Evolutionary conservation across 2,888 invertebrate genomes (phyloP).

Genomic region (Embidobia sp.): DNA sequence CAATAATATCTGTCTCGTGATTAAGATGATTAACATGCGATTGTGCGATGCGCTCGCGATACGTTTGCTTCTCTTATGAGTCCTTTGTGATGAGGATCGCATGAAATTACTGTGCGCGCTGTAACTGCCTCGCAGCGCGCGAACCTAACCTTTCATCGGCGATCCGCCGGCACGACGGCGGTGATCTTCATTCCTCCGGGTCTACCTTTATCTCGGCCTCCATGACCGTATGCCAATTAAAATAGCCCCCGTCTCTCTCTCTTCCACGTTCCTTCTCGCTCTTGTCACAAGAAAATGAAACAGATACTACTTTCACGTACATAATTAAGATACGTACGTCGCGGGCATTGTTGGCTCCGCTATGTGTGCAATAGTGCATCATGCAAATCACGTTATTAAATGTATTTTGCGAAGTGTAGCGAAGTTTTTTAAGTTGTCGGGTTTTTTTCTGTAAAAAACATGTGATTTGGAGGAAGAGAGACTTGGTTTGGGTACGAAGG

Average conservation of each 20-base stretch:
- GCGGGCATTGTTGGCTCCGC: too few relatives aligned
- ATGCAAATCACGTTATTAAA: too few relatives aligned
- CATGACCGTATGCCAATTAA: constrained; percentile 61
- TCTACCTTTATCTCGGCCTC: constrained; percentile 55
- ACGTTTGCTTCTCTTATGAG: constrained; percentile 46
- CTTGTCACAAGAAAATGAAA: constrained; percentile 42
- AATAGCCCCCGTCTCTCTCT: constrained; percentile 44
- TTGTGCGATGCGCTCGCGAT: constrained; percentile 60
- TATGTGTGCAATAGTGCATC: too few relatives aligned
- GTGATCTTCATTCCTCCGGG: constrained; percentile 51
- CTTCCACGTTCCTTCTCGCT: constrained; percentile 17
- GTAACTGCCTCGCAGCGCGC: constrained; percentile 53
- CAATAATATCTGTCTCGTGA: constrained; percentile 55
- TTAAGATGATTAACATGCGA: constrained; percentile 63
- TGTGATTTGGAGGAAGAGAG: too few relatives aligned
- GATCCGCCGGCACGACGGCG: constrained; percentile 60
- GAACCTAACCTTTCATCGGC: constrained; percentile 65
- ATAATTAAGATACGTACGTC: constrained; percentile 9
- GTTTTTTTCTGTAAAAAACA: too few relatives aligned
- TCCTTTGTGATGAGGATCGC: constrained; percentile 54
- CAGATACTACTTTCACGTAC: constrained; percentile 2
- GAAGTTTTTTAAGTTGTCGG: too few relatives aligned
- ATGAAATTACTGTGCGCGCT: constrained; percentile 61
- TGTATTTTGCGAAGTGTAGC: too few relatives aligned
- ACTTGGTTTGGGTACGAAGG: too few relatives aligned